Evolutionary conservation across 2,888 invertebrate genomes (phyloP), one percentile per base, ranked within the genome.

Genomic region (Lomographa bimaculata): DNA sequence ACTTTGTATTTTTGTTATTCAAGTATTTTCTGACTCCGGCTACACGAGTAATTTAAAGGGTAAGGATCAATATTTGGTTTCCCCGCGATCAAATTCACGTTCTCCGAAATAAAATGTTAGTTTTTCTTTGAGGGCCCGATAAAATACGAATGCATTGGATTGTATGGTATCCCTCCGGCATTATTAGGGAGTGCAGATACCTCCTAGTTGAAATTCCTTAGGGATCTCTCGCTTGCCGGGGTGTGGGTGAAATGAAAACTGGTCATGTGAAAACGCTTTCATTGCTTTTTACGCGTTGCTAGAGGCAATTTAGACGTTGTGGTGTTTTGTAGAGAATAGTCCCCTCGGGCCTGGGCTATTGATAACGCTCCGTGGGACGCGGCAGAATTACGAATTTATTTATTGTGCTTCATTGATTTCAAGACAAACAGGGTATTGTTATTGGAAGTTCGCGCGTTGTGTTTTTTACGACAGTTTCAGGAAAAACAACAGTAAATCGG

Each of bases 241-340:
- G 77, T 64, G 73, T 64, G 64, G 63, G 72, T 67, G 78, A 79
- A 82, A 84, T 83, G 83, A 79, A 79, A 83, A 82, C 81, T 82
- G 71, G 71, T 79, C 82, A 83, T 83, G 85, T 84, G 85, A 82
- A 85, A 86, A 83, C 77, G 83, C 81, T 84, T 85, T 83, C 81
- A 81, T 82, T 83, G 86, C 83, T 79, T 84, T 84, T 86, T 79
- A 78, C 83, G 80, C 83, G 74, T 78, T 75, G 83, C 86, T 76
- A 64, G 78, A 75, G 85, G 85, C 84, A 79, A 85, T 81, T 83
- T 77, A 77, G 77, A 73, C 71, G 72, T 76, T 79, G 81, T 71
- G 79, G 81, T 79, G 77, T 79, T 80, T 80, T 69, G 62, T 63
- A 50, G 59, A 66, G 64, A 28, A 66, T 60, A 65, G 62, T 51